phyloP scores from a whole-genome alignment of 2,113 vertebrate species.

The Panthera uncia region DNA sequence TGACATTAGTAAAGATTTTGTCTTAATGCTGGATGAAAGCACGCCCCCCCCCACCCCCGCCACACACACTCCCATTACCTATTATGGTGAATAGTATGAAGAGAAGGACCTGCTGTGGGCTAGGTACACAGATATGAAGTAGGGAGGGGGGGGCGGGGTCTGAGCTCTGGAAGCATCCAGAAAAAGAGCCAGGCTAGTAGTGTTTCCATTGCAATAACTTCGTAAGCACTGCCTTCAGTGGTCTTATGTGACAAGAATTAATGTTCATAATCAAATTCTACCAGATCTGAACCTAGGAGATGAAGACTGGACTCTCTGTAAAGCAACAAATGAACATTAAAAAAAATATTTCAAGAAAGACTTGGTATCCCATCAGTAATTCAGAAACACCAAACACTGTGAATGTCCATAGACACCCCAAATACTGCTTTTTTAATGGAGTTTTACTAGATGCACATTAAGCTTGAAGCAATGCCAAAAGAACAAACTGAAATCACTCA shows the following conservation, averaged over 20 bases:
- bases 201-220: background rate
- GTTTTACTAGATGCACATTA: background rate
- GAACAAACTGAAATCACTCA: background rate
- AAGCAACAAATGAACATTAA: background rate
- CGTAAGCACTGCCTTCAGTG: background rate
- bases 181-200: background rate
- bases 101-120: background rate
- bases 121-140: background rate
- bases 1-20: background rate
- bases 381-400: background rate
- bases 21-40: background rate
- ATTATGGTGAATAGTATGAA: background rate
- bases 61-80: background rate
- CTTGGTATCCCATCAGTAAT: background rate
- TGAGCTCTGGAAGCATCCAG: background rate
- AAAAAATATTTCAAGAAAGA: background rate
- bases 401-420: background rate
- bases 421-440: background rate
- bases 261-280: background rate
- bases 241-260: background rate
- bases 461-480: background rate
- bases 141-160: too few relatives aligned
- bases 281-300: background rate
- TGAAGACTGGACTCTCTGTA: background rate
- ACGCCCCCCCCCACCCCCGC: fast-evolving